Evolutionary conservation across 2,888 invertebrate genomes (phyloP), one percentile per base, ranked within the genome.

Genomic region (Dolichopus griseipennis): DNA sequence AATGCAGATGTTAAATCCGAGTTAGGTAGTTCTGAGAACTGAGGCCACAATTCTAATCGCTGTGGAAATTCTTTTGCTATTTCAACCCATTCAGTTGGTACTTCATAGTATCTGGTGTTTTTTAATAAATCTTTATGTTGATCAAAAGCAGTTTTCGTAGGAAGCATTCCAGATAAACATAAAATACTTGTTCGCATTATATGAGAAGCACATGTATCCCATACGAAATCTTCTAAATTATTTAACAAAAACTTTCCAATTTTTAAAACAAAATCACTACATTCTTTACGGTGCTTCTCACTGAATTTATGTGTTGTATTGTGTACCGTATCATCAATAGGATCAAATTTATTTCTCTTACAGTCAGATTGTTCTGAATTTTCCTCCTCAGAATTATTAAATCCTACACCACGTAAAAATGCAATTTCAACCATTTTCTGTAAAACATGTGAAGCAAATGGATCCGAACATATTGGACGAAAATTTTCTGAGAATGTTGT

Each of bases 141-240:
- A 79, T 83, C 8, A 78, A 76, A 84, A 76, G 75, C 84, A 78
- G 71, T 82, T 82, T 34, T 86, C 76, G 72, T 73, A 27, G 84
- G 81, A 0, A 86, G 84, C 15, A 90, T 83, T 1, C 91, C 91
- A 18, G 88, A 86, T 0, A 92, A 79, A 74, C 87, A 87, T 76
- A 87, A 85, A n/a, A 92, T 78, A 1, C 87, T 87, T 12, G 89
- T 87, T 66, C 93, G 84, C 71, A 93, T 82, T 7, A 93, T 86
- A 75, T 91, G 90, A 80, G 88, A 92, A 0, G 90, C 92, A 72
- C 90, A 91, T 0, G 83, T 82, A 76, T 93, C 91, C 86, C 88
- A 89, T 0, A 91, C 85, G 75, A 90, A 93, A 75, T 93, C 93
- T 77, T 93, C 93, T 69, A 92, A 82, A 82, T 94, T 94, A 78